Percentiles rank a stretch among this genome's conserved stretches.
Conservation (phyloP, 2,888 invertebrate genomes). For the Leptinotarsa juncta region DNA sequence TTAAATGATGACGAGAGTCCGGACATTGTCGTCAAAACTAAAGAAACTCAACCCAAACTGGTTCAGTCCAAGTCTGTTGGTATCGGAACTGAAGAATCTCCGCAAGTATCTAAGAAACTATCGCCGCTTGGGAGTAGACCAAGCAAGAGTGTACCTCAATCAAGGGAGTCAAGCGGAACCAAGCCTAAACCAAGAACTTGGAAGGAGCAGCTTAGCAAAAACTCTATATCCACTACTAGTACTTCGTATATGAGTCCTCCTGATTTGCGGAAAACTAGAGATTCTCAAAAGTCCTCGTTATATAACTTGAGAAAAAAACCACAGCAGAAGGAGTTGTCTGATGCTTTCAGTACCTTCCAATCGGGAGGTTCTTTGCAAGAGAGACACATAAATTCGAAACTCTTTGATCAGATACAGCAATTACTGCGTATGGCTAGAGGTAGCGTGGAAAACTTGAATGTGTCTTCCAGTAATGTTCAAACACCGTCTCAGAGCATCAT, state of each 20-base stretch:
- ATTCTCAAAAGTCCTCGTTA: constrained; percentile 37
- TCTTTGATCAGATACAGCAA: constrained; percentile 67
- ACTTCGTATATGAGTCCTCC: constrained; percentile 64
- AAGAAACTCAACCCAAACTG: constrained; percentile 15
- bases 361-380: constrained; percentile 5
- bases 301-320: constrained; percentile 53
- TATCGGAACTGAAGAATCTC: constrained; percentile 27
- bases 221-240: constrained; percentile 57
- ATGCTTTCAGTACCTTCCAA: constrained; percentile 26
- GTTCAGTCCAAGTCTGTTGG: constrained; percentile 4
- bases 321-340: constrained; percentile 47
- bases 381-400: constrained; percentile 56
- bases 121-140: background rate
- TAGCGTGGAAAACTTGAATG: constrained; percentile 66
- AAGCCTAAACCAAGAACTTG: constrained; percentile 51
- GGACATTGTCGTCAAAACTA: constrained; percentile 51
- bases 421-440: constrained; percentile 68
- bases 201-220: constrained; percentile 59
- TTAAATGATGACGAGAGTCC: constrained; percentile 56
- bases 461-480: constrained; percentile 65
- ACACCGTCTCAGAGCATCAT: constrained; percentile 68
- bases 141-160: background rate
- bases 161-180: background rate
- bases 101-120: constrained; percentile 7
- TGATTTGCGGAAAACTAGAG: constrained; percentile 47